A percentile compares a stretch with the other conserved stretches of the same genome.
Conservation (phyloP, 2,113 vertebrate genomes). For the Pluvialis apricaria region DNA sequence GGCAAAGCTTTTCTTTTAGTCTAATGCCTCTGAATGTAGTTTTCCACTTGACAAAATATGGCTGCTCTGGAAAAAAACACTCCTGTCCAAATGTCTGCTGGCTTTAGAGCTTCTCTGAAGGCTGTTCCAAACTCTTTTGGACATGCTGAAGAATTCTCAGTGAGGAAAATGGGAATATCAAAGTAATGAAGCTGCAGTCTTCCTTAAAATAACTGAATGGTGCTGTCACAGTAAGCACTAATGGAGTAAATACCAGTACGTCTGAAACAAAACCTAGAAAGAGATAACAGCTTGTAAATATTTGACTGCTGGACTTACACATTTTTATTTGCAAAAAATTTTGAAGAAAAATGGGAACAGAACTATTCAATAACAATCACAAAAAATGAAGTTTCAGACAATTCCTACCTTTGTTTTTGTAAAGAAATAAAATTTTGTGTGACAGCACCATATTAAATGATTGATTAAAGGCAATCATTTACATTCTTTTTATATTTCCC, state of each 20-base stretch:
- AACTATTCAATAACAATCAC: not conserved
- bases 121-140: not conserved
- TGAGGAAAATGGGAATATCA: not conserved
- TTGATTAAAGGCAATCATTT: slow-evolving; percentile 24
- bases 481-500: not conserved
- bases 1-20: not conserved
- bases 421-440: not conserved
- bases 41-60: not conserved
- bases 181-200: not conserved
- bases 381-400: not conserved
- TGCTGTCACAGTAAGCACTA: not conserved
- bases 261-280: not conserved
- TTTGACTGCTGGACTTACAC: not conserved
- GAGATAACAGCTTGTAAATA: not conserved
- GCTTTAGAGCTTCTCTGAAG: not conserved
- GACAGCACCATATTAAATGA: not conserved
- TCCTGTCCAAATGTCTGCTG: not conserved
- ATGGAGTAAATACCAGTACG: not conserved
- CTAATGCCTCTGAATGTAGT: not conserved
- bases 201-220: not conserved
- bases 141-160: not conserved
- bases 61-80: not conserved
- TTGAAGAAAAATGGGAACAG: not conserved
- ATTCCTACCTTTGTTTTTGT: not conserved
- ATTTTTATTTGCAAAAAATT: not conserved